These are phyloP conservation scores for Pteruthius melanotis DNA, from an alignment of 2,113 vertebrate species.

Conservation along the genomic window DNA sequence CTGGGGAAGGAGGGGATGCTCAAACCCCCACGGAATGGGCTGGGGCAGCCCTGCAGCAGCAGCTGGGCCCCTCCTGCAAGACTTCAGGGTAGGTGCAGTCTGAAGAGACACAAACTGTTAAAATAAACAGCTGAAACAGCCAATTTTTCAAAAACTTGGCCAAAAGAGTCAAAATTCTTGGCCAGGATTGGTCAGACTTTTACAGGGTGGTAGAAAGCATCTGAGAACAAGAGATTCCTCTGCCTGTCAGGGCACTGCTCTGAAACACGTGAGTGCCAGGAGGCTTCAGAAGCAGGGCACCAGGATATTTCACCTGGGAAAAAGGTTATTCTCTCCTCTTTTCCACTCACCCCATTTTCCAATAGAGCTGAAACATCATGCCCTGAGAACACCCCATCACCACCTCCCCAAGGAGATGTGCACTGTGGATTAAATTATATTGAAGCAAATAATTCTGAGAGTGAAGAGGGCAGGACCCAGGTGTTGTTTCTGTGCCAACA, in stretches of 20 bases:
- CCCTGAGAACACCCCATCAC: neutral
- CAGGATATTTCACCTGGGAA: neutral
- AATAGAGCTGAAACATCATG: neutral
- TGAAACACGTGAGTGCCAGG: neutral
- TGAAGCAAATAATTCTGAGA: neutral
- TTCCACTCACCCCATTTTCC: neutral
- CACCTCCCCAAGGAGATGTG: neutral
- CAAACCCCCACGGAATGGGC: neutral
- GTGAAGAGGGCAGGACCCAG: rapidly evolving
- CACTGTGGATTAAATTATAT: too few species aligned
- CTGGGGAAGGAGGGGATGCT: neutral
- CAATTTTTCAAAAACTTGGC: neutral
- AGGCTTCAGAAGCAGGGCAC: neutral
- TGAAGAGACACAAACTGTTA: neutral
- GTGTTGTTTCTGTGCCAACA: rapidly evolving
- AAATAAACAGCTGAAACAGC: neutral
- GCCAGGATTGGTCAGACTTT: neutral
- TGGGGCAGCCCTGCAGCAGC: neutral
- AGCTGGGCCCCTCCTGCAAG: neutral
- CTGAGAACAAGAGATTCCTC: neutral
- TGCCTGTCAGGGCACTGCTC: neutral
- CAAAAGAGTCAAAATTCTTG: neutral
- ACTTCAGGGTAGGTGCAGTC: neutral
- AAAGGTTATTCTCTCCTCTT: neutral
- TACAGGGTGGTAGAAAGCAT: neutral